Conservation (phyloP, 2,113 vertebrate species). For the Pachyramphus minor region DNA sequence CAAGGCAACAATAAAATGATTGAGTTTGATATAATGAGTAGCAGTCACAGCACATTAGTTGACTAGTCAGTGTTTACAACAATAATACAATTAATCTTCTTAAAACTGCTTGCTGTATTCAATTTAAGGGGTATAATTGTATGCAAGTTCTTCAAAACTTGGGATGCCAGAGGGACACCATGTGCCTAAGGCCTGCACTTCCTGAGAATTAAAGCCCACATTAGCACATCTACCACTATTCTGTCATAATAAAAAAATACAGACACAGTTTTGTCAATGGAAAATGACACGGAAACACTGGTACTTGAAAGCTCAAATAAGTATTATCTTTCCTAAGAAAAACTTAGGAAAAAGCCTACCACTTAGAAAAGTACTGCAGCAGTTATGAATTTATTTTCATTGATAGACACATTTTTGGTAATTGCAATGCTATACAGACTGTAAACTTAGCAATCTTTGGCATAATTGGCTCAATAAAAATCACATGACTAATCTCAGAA, state of each 20-base stretch:
- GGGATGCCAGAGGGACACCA: background rate
- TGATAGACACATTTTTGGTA: background rate
- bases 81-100: conserved; percentile 20
- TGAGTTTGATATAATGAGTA: conserved; percentile 14
- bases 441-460: background rate
- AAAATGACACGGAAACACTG: background rate
- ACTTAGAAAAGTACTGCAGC: background rate
- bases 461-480: background rate
- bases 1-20: background rate
- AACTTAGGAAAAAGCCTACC: background rate
- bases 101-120: background rate
- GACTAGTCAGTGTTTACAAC: conserved; percentile 27
- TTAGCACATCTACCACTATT: background rate
- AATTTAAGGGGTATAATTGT: background rate
- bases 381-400: background rate
- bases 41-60: background rate
- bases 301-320: background rate
- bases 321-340: background rate
- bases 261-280: background rate
- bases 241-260: background rate
- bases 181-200: background rate
- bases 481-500: background rate
- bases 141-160: background rate
- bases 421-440: background rate
- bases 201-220: background rate